These are phyloP conservation scores for Synodontis membranacea DNA, from an alignment of 2,113 vertebrate species.

Conservation along the genomic window DNA sequence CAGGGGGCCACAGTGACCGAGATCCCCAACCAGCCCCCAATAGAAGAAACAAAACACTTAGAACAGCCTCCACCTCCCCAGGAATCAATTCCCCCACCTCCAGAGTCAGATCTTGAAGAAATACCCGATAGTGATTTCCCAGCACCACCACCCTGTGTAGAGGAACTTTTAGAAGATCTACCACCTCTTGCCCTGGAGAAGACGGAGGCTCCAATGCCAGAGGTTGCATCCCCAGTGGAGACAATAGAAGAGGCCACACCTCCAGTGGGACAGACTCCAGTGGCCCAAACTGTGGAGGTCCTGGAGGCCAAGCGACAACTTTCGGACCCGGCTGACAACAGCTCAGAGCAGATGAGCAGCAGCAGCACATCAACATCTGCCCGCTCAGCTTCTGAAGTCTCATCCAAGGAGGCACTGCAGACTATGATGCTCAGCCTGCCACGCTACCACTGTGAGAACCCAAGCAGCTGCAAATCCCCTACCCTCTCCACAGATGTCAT, in stretches of 20 bases:
- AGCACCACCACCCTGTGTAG: constrained; percentile 71
- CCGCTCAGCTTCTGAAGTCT: constrained; percentile 83
- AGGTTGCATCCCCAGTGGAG: constrained; percentile 36
- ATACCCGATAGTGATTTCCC: constrained; percentile 71
- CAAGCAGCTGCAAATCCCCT: constrained; percentile 91
- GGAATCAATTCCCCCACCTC: constrained; percentile 62
- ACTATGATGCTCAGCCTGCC: constrained; percentile 97
- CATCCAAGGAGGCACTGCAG: constrained; percentile 93
- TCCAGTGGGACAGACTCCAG: constrained; percentile 15
- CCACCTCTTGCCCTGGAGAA: constrained; percentile 67
- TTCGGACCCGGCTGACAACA: constrained; percentile 81
- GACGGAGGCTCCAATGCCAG: constrained; percentile 25
- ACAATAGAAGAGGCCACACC: constrained; percentile 37
- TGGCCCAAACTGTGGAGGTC: constrained; percentile 57
- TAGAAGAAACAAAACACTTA: constrained; percentile 55
- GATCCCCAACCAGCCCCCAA: constrained; percentile 47
- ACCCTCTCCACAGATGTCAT: constrained; percentile 95
- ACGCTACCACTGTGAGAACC: constrained; percentile 96
- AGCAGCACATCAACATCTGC: constrained; percentile 90
- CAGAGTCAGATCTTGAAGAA: constrained; percentile 55
- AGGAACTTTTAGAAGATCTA: constrained; percentile 65
- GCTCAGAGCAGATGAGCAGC: constrained; percentile 89
- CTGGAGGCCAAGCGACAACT: constrained; percentile 76
- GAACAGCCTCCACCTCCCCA: constrained; percentile 61
- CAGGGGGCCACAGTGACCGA: constrained; percentile 59